Evolutionary conservation across 2,797 vertebrate genomes (phyloP), one percentile per base, ranked within the genome.

Genomic region (Enteromius anoplus): DNA sequence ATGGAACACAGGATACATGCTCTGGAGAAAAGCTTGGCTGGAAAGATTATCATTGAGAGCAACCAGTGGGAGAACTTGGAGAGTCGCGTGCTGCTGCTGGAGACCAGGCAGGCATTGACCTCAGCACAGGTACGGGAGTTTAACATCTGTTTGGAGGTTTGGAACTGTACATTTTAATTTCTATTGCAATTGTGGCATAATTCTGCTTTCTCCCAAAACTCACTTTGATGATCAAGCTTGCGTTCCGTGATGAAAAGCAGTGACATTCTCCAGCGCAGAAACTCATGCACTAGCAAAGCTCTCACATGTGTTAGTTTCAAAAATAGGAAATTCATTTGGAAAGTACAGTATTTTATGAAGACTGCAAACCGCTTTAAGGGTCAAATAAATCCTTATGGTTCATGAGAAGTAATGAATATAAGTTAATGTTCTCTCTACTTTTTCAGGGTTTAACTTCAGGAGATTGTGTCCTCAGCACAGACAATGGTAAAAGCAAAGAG

Each of bases 61-160:
- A 76, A 65, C 11, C 79, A 91, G 58, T 98, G 97, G 98, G 95
- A 94, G 84, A 95, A 96, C 89, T 93, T 99, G 84, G 87, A 95
- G 75, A 96, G 95, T 91, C 94, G 97, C 34, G 90, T 99, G 69
- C 90, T 97, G 21, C 89, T 99, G 72, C 92, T 99, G 89, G 98
- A 99, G 94, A 97, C 96, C 55, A 95, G 96, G 81, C 82, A 95
- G 23, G 87, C 96, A 45, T 87, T 98, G 83, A 92, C 88, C 4
- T 91, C 89, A 5, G 88, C 88, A 91, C 93, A 95, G 95, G 97
- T 97, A 88, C 53, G 10, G 10, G 10, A 75, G 58, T 40, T 75
- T 75, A 75, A 53, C 58, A 75, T 81, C 45, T 75, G 58, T 65
- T 81, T 75, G 32, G 42, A 29, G 53, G 49, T 58, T 37, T 19